A percentile compares a stretch with the other conserved stretches of the same genome.
Conservation (phyloP, 2,113 vertebrate species). For the Pelobates fuscus region DNA sequence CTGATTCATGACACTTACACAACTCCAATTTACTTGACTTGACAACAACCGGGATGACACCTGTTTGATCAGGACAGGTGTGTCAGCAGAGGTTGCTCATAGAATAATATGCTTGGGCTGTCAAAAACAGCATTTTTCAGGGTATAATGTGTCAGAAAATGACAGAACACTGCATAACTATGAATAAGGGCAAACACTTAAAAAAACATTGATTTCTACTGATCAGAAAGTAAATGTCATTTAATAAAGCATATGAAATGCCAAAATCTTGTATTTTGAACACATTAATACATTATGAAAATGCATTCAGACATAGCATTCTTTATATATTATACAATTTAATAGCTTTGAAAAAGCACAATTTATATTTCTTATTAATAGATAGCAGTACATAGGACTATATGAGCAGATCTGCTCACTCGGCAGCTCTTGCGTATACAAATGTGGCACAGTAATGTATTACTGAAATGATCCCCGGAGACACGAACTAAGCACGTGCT, state of each 20-base stretch:
- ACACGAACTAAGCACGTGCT: slow-evolving; percentile 3
- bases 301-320: slow-evolving; percentile 22
- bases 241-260: slow-evolving; percentile 15
- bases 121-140: slow-evolving; percentile 39
- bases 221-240: slow-evolving; percentile 7
- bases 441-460: slow-evolving; percentile 5
- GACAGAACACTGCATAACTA: slow-evolving; percentile 40
- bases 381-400: neutral
- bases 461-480: neutral
- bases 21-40: slow-evolving; percentile 51
- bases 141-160: slow-evolving; percentile 43
- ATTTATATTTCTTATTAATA: neutral
- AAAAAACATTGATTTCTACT: neutral
- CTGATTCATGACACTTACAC: slow-evolving; percentile 50
- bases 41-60: slow-evolving; percentile 48
- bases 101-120: slow-evolving; percentile 43
- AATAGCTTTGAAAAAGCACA: neutral
- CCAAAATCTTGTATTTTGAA: slow-evolving; percentile 19
- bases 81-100: slow-evolving; percentile 45
- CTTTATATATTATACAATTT: slow-evolving; percentile 21
- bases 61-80: slow-evolving; percentile 50
- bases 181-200: slow-evolving; percentile 39
- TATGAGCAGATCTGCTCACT: neutral
- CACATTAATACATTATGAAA: slow-evolving; percentile 18
- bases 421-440: slow-evolving; percentile 13